phyloP scores from a whole-genome alignment of 1,140 invertebrate species.

The Drosophila serrata region DNA sequence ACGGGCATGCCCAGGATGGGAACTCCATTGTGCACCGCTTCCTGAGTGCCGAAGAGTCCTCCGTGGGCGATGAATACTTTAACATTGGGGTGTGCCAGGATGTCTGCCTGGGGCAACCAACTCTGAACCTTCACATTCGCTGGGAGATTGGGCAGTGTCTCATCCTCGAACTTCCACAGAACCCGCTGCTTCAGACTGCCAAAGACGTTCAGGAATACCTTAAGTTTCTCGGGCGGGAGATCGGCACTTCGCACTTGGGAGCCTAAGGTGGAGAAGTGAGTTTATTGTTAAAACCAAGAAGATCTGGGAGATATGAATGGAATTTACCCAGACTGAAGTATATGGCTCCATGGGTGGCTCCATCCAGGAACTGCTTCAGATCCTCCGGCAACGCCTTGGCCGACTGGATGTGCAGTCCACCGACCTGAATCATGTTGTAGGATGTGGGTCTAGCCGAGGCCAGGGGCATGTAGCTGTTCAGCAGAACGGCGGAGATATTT shows the following conservation, averaged over 20 bases:
- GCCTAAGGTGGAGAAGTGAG: neutral
- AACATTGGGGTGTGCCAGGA: slow-evolving; percentile 87
- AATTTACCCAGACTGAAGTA: slow-evolving; percentile 76
- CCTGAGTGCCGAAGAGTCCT: slow-evolving; percentile 87
- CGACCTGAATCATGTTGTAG: too few relatives aligned
- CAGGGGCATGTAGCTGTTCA: too few relatives aligned
- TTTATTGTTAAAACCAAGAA: neutral
- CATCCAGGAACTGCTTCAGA: slow-evolving; percentile 81
- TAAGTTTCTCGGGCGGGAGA: slow-evolving; percentile 85
- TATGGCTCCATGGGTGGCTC: slow-evolving; percentile 86
- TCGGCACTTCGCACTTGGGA: slow-evolving; percentile 78
- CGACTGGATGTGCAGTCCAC: too few relatives aligned
- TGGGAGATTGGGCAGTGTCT: slow-evolving; percentile 85
- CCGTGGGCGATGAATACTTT: slow-evolving; percentile 88
- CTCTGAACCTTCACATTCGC: slow-evolving; percentile 87
- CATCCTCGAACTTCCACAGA: slow-evolving; percentile 88
- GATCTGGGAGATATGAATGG: neutral
- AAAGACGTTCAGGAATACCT: slow-evolving; percentile 86
- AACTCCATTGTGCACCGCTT: slow-evolving; percentile 87
- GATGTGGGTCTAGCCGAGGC: too few relatives aligned
- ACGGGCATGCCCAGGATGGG: slow-evolving; percentile 88
- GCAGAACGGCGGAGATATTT: too few relatives aligned
- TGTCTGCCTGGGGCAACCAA: slow-evolving; percentile 89
- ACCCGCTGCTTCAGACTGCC: slow-evolving; percentile 86
- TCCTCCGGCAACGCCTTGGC: too few relatives aligned